phyloP scores from a whole-genome alignment of 2,113 vertebrate genomes.

The Corythornis vintsioides region DNA sequence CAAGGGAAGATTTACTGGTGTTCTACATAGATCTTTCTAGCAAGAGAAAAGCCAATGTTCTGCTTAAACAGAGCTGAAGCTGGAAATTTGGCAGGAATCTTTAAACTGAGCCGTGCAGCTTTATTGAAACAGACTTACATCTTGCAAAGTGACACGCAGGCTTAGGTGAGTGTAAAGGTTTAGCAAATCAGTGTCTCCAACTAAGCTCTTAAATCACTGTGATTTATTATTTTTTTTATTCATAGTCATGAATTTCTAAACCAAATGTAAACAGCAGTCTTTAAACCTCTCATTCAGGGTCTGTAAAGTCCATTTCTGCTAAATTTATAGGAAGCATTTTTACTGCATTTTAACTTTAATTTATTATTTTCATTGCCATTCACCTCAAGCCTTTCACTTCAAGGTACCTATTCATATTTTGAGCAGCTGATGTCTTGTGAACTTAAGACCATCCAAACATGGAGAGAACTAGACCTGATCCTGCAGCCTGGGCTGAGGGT shows the following conservation, averaged over 20 bases:
- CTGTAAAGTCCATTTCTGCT: neutral
- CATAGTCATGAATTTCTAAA: slow-evolving; percentile 2
- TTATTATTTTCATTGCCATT: slow-evolving; percentile 74
- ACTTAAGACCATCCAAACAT: slow-evolving; percentile 50
- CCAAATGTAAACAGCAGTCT: neutral
- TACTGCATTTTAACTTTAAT: slow-evolving; percentile 64
- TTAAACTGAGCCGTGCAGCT: neutral
- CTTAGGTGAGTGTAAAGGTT: neutral
- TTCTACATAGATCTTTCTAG: neutral
- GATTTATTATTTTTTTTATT: neutral
- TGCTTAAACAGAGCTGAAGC: neutral
- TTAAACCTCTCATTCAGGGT: neutral
- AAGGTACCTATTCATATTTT: neutral
- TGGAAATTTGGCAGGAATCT: neutral
- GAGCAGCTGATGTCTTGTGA: slow-evolving; percentile 14
- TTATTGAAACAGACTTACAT: neutral
- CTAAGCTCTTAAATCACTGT: neutral
- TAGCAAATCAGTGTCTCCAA: slow-evolving; percentile 15
- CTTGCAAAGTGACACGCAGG: neutral
- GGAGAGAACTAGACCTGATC: neutral
- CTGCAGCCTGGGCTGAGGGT: neutral
- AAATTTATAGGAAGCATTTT: slow-evolving; percentile 29
- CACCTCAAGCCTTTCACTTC: slow-evolving; percentile 12
- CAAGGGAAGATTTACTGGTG: neutral
- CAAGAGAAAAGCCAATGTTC: neutral